A percentile compares a stretch with the other conserved stretches of the same genome.
Conservation (phyloP, 2,797 vertebrate species). For the Spondyliosoma cantharus region DNA sequence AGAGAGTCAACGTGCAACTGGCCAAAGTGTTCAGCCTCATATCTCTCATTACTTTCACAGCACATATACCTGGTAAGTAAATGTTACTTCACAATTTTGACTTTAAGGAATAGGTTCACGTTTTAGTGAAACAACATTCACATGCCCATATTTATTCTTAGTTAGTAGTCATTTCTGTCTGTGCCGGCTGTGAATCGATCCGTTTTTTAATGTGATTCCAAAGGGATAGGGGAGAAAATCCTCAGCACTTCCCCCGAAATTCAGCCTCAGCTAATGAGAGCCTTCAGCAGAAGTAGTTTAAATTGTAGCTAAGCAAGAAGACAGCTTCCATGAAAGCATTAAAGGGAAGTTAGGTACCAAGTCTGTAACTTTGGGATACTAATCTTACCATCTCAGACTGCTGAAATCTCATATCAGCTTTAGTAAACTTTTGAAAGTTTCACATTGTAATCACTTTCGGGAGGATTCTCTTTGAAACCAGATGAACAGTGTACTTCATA, state of each 20-base stretch:
- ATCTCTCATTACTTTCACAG: constrained; percentile 74
- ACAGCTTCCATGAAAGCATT: neutral
- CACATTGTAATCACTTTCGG: neutral
- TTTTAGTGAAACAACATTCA: neutral
- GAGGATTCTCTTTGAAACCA: neutral
- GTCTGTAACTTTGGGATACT: neutral
- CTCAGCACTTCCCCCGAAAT: neutral
- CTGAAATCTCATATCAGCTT: neutral
- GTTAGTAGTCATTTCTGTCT: neutral
- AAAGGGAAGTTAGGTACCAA: neutral
- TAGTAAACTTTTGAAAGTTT: neutral
- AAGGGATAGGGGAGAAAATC: neutral
- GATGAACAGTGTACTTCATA: neutral
- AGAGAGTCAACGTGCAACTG: constrained; percentile 68
- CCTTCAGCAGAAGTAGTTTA: neutral
- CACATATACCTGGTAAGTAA: constrained; percentile 70
- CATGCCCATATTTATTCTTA: neutral
- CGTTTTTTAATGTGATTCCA: neutral
- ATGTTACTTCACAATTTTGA: neutral
- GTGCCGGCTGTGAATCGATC: neutral
- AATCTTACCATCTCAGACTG: neutral
- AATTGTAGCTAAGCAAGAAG: neutral
- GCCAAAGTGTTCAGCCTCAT: constrained; percentile 73
- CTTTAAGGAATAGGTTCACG: neutral
- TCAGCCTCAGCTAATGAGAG: neutral